A percentile compares a stretch with the other conserved stretches of the same genome.
Conservation (phyloP, 2,888 invertebrate species). For the Drosophila setosimentum region DNA sequence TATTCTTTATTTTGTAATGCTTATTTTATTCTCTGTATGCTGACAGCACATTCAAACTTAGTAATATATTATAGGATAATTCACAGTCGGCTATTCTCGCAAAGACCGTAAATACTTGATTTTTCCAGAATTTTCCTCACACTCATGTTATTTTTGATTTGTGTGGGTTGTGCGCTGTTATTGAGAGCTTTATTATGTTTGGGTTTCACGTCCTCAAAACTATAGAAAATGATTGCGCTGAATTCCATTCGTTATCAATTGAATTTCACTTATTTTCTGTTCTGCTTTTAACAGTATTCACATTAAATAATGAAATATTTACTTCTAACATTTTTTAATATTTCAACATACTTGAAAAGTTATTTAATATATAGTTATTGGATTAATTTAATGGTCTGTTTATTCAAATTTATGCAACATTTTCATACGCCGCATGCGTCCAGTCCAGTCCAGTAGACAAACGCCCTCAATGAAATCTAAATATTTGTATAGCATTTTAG, state of each 20-base stretch:
- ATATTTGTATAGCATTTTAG: constrained; percentile 58
- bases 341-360: neutral
- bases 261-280: constrained; percentile 36
- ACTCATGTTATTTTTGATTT: constrained; percentile 41
- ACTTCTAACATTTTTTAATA: neutral
- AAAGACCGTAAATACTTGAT: neutral
- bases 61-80: neutral
- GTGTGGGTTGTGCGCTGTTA: constrained; percentile 34
- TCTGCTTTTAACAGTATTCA: constrained; percentile 60
- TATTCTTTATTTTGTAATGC: neutral
- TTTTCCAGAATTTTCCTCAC: neutral
- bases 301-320: constrained; percentile 32
- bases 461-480: constrained; percentile 57
- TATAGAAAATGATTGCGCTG: constrained; percentile 56
- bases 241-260: constrained; percentile 54
- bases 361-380: too few relatives aligned
- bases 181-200: constrained; percentile 68
- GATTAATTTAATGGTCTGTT: constrained; percentile 10
- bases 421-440: constrained; percentile 35
- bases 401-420: constrained; percentile 12
- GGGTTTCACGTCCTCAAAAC: constrained; percentile 66
- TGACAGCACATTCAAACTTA: neutral
- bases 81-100: neutral
- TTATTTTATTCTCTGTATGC: neutral
- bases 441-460: neutral